Percentiles rank a stretch among this genome's conserved stretches.
phyloP scores from a whole-genome alignment of 2,888 invertebrate species.

The Chymomyza amoena region DNA sequence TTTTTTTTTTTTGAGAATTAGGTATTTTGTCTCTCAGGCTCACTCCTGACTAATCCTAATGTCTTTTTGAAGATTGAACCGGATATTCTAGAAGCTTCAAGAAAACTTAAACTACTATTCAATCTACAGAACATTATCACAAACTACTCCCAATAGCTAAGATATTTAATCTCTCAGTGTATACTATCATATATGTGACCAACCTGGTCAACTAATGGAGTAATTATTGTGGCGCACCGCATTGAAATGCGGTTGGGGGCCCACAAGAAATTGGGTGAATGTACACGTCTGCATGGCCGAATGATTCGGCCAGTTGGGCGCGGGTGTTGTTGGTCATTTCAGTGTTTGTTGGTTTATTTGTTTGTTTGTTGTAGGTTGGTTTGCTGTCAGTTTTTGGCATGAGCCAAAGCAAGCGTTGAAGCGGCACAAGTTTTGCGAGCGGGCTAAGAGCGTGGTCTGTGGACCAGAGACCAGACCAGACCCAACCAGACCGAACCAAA shows the following conservation, averaged over 20 bases:
- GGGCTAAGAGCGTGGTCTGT: not conserved
- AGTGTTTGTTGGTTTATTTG: conserved; percentile 22
- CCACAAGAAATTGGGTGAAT: conserved; percentile 62
- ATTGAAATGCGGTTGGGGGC: conserved; percentile 28
- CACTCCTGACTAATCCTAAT: too few species aligned
- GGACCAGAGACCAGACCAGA: not conserved
- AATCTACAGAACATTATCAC: not conserved
- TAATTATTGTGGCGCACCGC: conserved; percentile 51
- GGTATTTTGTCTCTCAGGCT: too few species aligned
- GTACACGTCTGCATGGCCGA: conserved; percentile 29
- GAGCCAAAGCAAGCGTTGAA: conserved; percentile 48
- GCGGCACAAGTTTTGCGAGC: conserved; percentile 51
- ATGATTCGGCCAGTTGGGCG: conserved; percentile 35
- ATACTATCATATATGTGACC: not conserved
- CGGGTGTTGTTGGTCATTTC: not conserved
- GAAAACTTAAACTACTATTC: too few species aligned
- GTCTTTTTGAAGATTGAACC: too few species aligned
- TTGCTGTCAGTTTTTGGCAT: conserved; percentile 46
- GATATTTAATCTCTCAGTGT: conserved; percentile 4
- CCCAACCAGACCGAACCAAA: not conserved
- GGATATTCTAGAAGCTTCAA: too few species aligned
- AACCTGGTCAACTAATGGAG: conserved; percentile 48
- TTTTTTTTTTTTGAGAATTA: too few species aligned
- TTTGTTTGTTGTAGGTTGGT: not conserved
- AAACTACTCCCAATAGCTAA: conserved; percentile 6